Evolutionary conservation across 1,140 invertebrate genomes (phyloP), one percentile per base, ranked within the genome.

Genomic region (Metopolophium dirhodum): DNA sequence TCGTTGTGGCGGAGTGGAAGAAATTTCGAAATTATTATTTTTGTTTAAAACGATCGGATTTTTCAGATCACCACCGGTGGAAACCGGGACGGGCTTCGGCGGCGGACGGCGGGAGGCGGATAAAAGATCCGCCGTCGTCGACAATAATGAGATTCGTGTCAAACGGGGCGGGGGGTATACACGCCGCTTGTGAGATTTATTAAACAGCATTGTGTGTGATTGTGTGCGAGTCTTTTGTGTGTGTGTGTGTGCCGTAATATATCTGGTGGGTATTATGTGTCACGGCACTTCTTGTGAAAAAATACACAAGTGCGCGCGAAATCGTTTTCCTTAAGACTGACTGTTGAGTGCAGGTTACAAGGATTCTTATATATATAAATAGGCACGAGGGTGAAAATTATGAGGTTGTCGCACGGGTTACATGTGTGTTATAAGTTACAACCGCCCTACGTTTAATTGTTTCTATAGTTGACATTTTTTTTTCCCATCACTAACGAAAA

Each of bases 131-230:
- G 30, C 61, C 82, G 82, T 41, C 83, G 83, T 41, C 45, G 86
- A 51, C 86, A 49, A 88, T 49, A 88, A 88, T 88, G 47, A 88
- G 86, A 88, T 88, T 89, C 87, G 87, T 89, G 87, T 89, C 49
- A 37, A 89, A 54, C 87, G n/a, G 47, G 47, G 49, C 87, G 49
- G 87, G 87, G 87, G 87, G 47, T 89, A 89, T 35, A 18, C 26
- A 41, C 26, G 22, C 23, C 83, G 83, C 83, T 41, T 41, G 23
- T 45, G 37, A 41, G 85, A 87, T 87, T 87, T 87, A 87, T 87
- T 87, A 49, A 87, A 37, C 61, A n/a, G 14, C 61, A n/a, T 77
- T n/a, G 61, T 77, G 14, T 77, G 35, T 35, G 14, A 82, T 82
- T 82, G 41, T 26, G 9, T 85, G 41, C 0, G 45, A 49, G 47